phyloP scores from a whole-genome alignment of 2,113 vertebrate species.

The Corythaixoides concolor region DNA sequence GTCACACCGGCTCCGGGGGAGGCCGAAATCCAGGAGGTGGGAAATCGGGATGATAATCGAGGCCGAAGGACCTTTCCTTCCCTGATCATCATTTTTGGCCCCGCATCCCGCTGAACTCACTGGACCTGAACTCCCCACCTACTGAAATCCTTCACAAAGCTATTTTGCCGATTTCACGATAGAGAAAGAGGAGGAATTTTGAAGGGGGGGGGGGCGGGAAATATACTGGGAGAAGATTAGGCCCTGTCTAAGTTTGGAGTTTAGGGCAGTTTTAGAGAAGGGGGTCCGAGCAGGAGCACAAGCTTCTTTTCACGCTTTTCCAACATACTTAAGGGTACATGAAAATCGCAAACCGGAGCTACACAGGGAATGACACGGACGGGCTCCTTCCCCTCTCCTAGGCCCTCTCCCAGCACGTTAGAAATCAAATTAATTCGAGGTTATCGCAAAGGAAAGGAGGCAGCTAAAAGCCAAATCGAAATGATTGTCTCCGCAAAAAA shows the following conservation, averaged over 20 bases:
- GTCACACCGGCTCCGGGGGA: background rate
- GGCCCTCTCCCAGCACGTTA: background rate
- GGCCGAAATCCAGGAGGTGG: background rate
- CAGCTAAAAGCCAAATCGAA: background rate
- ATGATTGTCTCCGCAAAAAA: background rate
- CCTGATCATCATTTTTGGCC: background rate
- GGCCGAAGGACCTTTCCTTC: background rate
- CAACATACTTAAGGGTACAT: fast-evolving
- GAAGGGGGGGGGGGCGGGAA: fast-evolving
- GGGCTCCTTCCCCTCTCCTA: background rate
- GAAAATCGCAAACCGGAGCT: background rate
- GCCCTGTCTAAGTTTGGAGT: background rate
- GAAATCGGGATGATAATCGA: background rate
- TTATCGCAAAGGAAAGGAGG: background rate
- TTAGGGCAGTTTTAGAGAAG: background rate
- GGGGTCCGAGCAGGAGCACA: background rate
- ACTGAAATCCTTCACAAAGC: background rate
- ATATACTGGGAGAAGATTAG: background rate
- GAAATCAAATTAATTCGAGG: background rate
- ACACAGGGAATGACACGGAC: background rate
- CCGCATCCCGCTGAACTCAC: background rate
- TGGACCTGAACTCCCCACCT: background rate
- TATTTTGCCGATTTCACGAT: background rate
- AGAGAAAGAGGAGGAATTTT: background rate
- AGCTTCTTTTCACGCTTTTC: fast-evolving